These are phyloP conservation scores for Linhomoeus sp. DNA, from an alignment of 2,888 invertebrate genomes.

Conservation along the genomic window DNA sequence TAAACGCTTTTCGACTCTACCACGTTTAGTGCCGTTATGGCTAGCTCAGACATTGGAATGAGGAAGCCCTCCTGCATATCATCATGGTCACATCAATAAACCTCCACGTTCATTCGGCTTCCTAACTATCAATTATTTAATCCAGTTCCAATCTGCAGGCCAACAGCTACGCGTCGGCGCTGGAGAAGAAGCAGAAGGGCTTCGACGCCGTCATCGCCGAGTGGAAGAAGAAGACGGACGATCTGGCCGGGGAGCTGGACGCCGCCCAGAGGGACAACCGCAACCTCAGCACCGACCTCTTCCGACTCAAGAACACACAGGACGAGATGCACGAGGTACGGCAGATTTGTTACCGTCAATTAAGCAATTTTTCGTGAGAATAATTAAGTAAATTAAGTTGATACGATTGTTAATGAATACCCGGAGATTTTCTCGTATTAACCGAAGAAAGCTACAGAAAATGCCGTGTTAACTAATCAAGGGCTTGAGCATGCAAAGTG, in stretches of 20 bases:
- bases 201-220: slow-evolving; percentile 99
- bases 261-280: slow-evolving; percentile 98
- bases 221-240: slow-evolving; percentile 97
- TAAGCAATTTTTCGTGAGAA: background rate
- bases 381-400: background rate
- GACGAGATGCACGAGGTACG: slow-evolving; percentile 18
- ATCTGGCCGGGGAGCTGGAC: slow-evolving; percentile 86
- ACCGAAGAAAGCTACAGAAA: too few relatives aligned
- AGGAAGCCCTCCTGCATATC: too few relatives aligned
- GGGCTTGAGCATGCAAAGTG: too few relatives aligned
- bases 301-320: slow-evolving; percentile 64
- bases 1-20: too few relatives aligned
- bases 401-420: too few relatives aligned
- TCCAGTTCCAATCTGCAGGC: slow-evolving; percentile 9
- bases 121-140: too few relatives aligned
- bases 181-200: slow-evolving; percentile 97
- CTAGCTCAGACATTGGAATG: too few relatives aligned
- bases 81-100: too few relatives aligned
- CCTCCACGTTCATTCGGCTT: too few relatives aligned
- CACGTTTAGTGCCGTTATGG: too few relatives aligned
- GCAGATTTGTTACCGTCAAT: background rate
- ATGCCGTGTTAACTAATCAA: too few relatives aligned
- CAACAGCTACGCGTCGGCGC: slow-evolving; percentile 45
- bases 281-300: slow-evolving; percentile 96
- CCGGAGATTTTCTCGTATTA: too few relatives aligned